phyloP scores from a whole-genome alignment of 2,113 vertebrate species.

The Balaeniceps rex region DNA sequence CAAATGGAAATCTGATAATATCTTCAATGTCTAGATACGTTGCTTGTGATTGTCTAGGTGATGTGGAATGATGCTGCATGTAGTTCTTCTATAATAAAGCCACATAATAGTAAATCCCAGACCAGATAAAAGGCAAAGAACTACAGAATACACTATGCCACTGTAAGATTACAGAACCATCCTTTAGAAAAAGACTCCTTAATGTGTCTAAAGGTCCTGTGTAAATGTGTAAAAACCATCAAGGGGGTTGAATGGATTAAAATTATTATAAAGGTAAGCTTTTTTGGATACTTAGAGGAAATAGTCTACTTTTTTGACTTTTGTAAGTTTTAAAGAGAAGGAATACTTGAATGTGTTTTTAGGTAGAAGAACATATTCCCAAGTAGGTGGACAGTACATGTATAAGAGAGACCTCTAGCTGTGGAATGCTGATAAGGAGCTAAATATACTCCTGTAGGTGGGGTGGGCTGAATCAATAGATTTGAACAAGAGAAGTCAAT shows the following conservation, averaged over 20 bases:
- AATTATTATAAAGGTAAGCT: neutral
- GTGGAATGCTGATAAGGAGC: neutral
- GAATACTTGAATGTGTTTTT: neutral
- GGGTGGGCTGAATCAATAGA: neutral
- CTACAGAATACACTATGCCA: neutral
- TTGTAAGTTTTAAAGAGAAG: neutral
- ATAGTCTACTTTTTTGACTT: neutral
- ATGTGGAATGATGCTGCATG: neutral
- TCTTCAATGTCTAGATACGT: neutral
- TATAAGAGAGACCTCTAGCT: neutral
- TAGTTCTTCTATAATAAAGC: neutral
- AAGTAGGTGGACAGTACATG: neutral
- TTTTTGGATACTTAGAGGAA: neutral
- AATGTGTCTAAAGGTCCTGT: neutral
- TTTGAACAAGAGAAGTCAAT: neutral
- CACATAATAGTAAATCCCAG: neutral
- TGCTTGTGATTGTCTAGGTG: neutral
- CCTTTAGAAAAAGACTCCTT: neutral
- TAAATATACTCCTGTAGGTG: neutral
- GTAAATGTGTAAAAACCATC: neutral
- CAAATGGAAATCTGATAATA: neutral
- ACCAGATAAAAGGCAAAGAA: neutral
- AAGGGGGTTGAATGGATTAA: neutral
- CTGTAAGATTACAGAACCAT: neutral
- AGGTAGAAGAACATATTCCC: neutral